Evolutionary conservation across 1,140 invertebrate genomes (phyloP).

Genomic region (Diuraphis noxia): DNA sequence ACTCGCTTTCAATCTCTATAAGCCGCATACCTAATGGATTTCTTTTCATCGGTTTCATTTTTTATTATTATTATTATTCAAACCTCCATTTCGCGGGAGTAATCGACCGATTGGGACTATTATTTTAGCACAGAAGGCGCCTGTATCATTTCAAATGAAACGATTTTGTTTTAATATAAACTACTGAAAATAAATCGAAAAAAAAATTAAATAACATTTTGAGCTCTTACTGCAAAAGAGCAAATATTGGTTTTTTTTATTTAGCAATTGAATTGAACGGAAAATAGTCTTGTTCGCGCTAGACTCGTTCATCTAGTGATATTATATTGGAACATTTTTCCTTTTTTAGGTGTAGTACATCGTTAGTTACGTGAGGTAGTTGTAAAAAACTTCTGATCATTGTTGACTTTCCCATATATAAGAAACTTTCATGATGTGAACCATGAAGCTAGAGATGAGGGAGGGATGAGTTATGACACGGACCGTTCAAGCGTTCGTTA

Average conservation of each 20-base stretch:
- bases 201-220: slow-evolving; percentile 14
- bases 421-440: slow-evolving; percentile 5
- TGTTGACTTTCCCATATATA: slow-evolving; percentile 45
- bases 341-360: background rate
- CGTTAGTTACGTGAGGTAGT: slow-evolving; percentile 20
- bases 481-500: slow-evolving; percentile 44
- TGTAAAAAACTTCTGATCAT: background rate
- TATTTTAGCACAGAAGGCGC: slow-evolving; percentile 30
- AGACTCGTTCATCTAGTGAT: slow-evolving; percentile 24
- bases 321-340: background rate
- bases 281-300: slow-evolving; percentile 1
- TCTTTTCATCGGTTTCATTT: slow-evolving; percentile 46
- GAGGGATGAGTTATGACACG: slow-evolving; percentile 33
- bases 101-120: slow-evolving; percentile 16
- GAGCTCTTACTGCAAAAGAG: background rate
- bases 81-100: background rate
- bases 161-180: background rate
- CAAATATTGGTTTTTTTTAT: background rate
- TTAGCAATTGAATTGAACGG: background rate
- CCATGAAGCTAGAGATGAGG: background rate
- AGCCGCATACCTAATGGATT: slow-evolving; percentile 47
- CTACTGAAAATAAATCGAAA: background rate
- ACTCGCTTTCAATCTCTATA: slow-evolving; percentile 39
- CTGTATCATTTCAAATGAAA: slow-evolving; percentile 8
- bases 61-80: slow-evolving; percentile 21